Conservation (phyloP, 2,888 invertebrate genomes). For the Sympetrum striolatum region DNA sequence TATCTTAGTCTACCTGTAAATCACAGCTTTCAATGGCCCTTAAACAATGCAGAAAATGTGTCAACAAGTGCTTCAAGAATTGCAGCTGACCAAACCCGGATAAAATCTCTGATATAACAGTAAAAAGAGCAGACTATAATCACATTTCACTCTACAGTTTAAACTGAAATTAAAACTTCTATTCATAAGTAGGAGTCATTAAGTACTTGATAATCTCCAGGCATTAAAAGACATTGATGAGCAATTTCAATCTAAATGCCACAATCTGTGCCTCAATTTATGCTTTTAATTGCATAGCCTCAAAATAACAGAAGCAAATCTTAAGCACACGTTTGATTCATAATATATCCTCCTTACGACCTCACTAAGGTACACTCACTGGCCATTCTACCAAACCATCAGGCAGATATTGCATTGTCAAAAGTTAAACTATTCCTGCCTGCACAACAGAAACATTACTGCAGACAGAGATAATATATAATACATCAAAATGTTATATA, state of each 20-base stretch:
- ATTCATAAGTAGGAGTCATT: background rate
- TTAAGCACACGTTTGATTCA: background rate
- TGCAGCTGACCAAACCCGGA: background rate
- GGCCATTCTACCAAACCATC: background rate
- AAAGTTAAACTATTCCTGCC: background rate
- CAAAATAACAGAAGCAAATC: background rate
- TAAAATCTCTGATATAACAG: background rate
- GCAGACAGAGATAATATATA: background rate
- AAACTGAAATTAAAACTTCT: background rate
- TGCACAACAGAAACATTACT: background rate
- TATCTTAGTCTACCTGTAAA: background rate
- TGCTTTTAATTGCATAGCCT: background rate
- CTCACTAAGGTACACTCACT: background rate
- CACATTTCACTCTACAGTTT: background rate
- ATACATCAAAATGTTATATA: too few species aligned
- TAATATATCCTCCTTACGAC: background rate
- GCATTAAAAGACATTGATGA: background rate
- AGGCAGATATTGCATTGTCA: background rate
- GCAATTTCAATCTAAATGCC: constrained; percentile 5
- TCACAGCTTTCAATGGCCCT: background rate
- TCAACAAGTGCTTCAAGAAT: background rate
- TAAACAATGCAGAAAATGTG: background rate
- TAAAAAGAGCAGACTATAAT: background rate
- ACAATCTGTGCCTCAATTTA: background rate
- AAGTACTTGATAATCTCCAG: constrained; percentile 1